phyloP scores from a whole-genome alignment of 2,113 vertebrate genomes.

The Merops nubicus region DNA sequence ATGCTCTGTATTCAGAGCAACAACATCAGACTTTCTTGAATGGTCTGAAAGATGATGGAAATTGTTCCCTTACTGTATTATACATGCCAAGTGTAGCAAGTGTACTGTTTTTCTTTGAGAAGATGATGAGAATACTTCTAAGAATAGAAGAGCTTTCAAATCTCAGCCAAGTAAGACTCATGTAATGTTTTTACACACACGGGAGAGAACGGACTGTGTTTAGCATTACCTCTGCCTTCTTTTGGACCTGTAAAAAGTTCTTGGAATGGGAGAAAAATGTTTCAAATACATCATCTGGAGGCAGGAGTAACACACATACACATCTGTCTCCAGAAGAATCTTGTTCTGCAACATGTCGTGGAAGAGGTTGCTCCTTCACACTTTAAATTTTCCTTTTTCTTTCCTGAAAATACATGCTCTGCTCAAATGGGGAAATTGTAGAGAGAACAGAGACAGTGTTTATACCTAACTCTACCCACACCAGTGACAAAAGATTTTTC shows the following conservation, averaged over 20 bases:
- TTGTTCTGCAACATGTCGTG: not conserved
- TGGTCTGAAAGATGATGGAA: not conserved
- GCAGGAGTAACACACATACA: not conserved
- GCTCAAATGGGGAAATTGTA: not conserved
- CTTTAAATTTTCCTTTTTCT: not conserved
- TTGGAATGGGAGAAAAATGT: not conserved
- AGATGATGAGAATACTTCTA: not conserved
- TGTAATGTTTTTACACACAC: not conserved
- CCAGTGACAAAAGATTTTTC: not conserved
- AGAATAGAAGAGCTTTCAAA: not conserved
- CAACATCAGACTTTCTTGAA: not conserved
- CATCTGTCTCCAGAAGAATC: not conserved
- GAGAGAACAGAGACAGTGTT: not conserved
- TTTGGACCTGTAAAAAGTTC: not conserved
- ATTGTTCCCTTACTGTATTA: not conserved
- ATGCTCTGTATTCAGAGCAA: not conserved
- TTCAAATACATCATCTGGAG: not conserved
- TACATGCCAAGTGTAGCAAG: not conserved
- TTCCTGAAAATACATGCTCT: not conserved
- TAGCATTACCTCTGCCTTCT: not conserved
- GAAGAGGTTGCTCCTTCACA: rapidly evolving
- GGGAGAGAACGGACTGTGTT: not conserved
- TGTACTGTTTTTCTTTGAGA: not conserved
- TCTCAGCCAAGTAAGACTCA: rapidly evolving
- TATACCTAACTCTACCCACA: not conserved